Conservation (phyloP, 2,113 vertebrate species). For the Pagrus major region DNA sequence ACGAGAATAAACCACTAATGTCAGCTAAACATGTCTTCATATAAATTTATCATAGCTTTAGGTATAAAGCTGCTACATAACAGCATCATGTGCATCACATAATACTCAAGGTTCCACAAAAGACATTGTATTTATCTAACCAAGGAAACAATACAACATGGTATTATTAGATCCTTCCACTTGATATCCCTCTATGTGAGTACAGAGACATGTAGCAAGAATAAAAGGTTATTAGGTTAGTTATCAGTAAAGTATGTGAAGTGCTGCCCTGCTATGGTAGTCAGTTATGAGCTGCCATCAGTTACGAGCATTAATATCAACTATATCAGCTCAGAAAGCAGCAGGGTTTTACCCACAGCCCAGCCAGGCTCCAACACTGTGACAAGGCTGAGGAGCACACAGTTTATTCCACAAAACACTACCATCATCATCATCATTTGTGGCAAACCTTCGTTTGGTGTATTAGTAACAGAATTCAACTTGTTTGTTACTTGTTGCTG, state of each 20-base stretch:
- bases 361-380: not conserved
- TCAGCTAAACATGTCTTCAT: conserved; percentile 43
- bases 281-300: conserved; percentile 19
- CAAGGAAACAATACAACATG: conserved; percentile 26
- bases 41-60: conserved; percentile 29
- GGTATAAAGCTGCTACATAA: conserved; percentile 60
- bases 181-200: conserved; percentile 4
- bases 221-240: conserved; percentile 28
- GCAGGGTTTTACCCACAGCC: not conserved
- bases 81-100: conserved; percentile 38
- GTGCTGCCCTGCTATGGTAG: conserved; percentile 12
- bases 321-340: conserved; percentile 29
- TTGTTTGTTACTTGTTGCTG: conserved; percentile 1
- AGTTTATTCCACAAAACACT: not conserved
- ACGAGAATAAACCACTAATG: conserved; percentile 17
- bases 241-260: conserved; percentile 39
- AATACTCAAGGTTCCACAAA: conserved; percentile 45
- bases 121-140: conserved; percentile 42
- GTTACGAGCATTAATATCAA: not conserved
- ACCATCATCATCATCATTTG: not conserved
- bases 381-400: not conserved
- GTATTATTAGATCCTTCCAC: conserved; percentile 26
- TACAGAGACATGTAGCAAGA: conserved; percentile 22
- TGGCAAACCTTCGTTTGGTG: conserved; percentile 6
- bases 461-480: conserved; percentile 21